phyloP scores from a whole-genome alignment of 2,888 invertebrate species.

The Cryptocheilus praepositus region DNA sequence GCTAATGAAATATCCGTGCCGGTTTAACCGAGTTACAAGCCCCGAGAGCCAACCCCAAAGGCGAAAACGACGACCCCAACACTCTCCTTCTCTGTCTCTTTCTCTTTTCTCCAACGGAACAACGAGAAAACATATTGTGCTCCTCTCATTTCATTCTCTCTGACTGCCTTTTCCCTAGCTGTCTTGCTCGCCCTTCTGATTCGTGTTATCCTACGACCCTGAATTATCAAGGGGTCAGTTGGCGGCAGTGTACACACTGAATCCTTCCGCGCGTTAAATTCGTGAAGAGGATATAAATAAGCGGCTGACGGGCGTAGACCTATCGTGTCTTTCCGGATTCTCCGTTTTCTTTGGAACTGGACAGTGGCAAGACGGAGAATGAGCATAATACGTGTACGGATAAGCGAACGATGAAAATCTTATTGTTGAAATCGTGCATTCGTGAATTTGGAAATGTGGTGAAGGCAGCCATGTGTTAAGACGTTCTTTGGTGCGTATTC shows the following conservation, averaged over 20 bases:
- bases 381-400: neutral
- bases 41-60: constrained; percentile 59
- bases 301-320: neutral
- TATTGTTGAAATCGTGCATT: too few relatives aligned
- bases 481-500: too few relatives aligned
- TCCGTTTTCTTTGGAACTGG: neutral
- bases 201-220: constrained; percentile 40
- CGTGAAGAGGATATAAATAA: neutral
- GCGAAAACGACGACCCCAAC: constrained; percentile 43
- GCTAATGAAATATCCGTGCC: constrained; percentile 74
- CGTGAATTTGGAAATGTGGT: too few relatives aligned
- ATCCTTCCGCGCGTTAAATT: constrained; percentile 23
- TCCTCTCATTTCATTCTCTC: constrained; percentile 14
- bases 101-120: constrained; percentile 57
- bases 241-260: constrained; percentile 7
- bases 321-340: neutral
- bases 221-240: constrained; percentile 14
- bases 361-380: neutral
- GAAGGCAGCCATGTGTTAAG: too few relatives aligned
- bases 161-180: too few relatives aligned
- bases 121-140: constrained; percentile 73
- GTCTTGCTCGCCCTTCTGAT: constrained; percentile 21
- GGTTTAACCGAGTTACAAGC: constrained; percentile 73
- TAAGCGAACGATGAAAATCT: neutral
- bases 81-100: constrained; percentile 41